These are phyloP conservation scores for Physocephala rufipes DNA, from an alignment of 2,888 invertebrate genomes.

Conservation along the genomic window DNA sequence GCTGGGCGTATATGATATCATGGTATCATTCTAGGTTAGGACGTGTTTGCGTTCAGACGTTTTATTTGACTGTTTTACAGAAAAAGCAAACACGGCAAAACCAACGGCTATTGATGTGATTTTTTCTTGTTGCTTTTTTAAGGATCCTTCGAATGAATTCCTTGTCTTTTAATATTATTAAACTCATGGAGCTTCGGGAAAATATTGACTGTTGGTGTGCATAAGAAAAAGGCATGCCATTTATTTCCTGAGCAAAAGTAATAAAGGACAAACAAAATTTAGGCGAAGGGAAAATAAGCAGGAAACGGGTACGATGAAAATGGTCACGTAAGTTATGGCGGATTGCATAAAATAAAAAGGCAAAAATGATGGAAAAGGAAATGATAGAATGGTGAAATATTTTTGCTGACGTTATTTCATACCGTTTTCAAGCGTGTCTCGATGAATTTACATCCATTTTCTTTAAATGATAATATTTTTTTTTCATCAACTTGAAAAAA, in stretches of 20 bases:
- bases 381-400: constrained; percentile 7
- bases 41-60: constrained; percentile 46
- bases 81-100: constrained; percentile 42
- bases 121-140: constrained; percentile 34
- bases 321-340: neutral
- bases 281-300: too few species aligned
- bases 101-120: constrained; percentile 34
- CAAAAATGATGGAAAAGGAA: constrained; percentile 1
- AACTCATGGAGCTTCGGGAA: neutral
- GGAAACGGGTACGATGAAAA: neutral
- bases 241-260: too few species aligned
- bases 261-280: too few species aligned
- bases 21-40: constrained; percentile 62
- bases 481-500: constrained; percentile 54
- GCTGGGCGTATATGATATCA: constrained; percentile 64
- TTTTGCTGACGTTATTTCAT: constrained; percentile 46
- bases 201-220: neutral
- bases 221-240: neutral
- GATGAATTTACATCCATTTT: constrained; percentile 65
- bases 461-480: constrained; percentile 61
- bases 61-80: constrained; percentile 18
- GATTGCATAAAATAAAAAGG: neutral
- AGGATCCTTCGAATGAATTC: neutral
- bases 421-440: constrained; percentile 54
- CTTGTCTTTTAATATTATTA: too few species aligned